phyloP scores from a whole-genome alignment of 1,140 invertebrate species.

The Scaptodrosophila lebanonensis region DNA sequence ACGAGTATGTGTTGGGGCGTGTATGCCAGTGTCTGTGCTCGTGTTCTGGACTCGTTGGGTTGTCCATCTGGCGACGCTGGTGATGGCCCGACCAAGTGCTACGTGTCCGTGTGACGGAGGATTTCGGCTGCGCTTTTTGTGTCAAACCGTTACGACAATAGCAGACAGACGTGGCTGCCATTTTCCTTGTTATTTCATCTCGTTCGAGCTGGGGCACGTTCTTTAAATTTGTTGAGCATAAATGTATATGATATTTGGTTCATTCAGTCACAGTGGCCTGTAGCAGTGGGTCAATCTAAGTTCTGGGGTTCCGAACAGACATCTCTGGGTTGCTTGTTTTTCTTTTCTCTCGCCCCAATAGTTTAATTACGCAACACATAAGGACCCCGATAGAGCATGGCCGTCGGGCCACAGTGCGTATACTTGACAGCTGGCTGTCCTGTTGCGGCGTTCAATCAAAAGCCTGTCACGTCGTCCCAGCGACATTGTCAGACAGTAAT shows the following conservation, averaged over 20 bases:
- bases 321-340: too few relatives aligned
- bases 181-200: too few relatives aligned
- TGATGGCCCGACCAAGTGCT: too few relatives aligned
- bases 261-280: background rate
- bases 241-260: conserved; percentile 15
- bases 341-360: too few relatives aligned
- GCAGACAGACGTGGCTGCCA: too few relatives aligned
- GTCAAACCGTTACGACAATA: too few relatives aligned
- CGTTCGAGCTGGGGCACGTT: conserved; percentile 14
- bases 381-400: conserved; percentile 17
- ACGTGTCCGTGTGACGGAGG: too few relatives aligned
- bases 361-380: too few relatives aligned
- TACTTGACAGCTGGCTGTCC: conserved; percentile 55
- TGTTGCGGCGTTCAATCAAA: conserved; percentile 63
- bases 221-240: conserved; percentile 34
- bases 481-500: conserved; percentile 30
- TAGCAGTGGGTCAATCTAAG: conserved; percentile 19
- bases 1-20: conserved; percentile 60
- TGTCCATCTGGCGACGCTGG: too few relatives aligned
- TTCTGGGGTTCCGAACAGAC: too few relatives aligned
- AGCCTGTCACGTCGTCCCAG: conserved; percentile 48
- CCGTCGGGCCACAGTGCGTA: conserved; percentile 36
- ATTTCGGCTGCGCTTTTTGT: too few relatives aligned
- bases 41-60: conserved; percentile 54
- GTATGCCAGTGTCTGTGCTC: conserved; percentile 62